A percentile compares a stretch with the other conserved stretches of the same genome.
Conservation (phyloP, 2,888 invertebrate species). For the Acanthacorydalis orientalis region DNA sequence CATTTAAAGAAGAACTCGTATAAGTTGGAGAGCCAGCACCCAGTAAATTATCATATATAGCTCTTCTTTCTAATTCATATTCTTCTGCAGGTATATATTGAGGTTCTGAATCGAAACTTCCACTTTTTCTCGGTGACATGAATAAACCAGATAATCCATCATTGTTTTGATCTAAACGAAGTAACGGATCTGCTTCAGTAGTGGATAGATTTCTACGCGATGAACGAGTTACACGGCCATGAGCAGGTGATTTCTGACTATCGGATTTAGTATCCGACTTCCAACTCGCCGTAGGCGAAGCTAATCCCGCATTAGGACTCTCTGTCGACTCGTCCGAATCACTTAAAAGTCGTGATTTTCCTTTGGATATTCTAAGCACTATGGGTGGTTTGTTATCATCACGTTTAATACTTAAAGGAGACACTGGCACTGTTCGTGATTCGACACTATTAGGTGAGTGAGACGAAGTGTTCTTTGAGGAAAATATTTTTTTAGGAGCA, state of each 20-base stretch:
- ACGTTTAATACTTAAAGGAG: slow-evolving; percentile 8
- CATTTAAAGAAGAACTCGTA: slow-evolving; percentile 16
- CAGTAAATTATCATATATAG: slow-evolving; percentile 26
- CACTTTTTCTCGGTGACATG: slow-evolving; percentile 21
- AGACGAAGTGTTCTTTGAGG: slow-evolving; percentile 16
- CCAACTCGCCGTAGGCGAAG: not conserved
- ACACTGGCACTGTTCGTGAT: slow-evolving; percentile 3
- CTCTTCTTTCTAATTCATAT: slow-evolving; percentile 26
- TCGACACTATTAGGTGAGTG: not conserved
- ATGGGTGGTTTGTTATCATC: slow-evolving; percentile 48
- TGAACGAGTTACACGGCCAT: slow-evolving; percentile 25
- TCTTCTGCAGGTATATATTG: slow-evolving; percentile 29
- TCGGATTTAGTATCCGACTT: slow-evolving; percentile 1
- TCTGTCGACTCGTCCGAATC: slow-evolving; percentile 27
- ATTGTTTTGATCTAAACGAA: slow-evolving; percentile 18
- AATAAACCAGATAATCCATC: slow-evolving; percentile 18
- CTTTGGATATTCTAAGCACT: slow-evolving; percentile 74
- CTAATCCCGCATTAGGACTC: slow-evolving; percentile 3
- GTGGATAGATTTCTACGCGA: slow-evolving; percentile 26
- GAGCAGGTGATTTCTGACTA: slow-evolving; percentile 5
- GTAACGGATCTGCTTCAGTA: slow-evolving; percentile 23
- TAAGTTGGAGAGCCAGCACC: slow-evolving; percentile 18
- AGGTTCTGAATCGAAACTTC: slow-evolving; percentile 19
- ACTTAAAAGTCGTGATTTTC: slow-evolving; percentile 35
- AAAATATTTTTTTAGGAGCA: slow-evolving; percentile 21